Percentiles rank a stretch among this genome's conserved stretches.
phyloP scores from a whole-genome alignment of 1,140 invertebrate species.

The Palaemon carinicauda region DNA sequence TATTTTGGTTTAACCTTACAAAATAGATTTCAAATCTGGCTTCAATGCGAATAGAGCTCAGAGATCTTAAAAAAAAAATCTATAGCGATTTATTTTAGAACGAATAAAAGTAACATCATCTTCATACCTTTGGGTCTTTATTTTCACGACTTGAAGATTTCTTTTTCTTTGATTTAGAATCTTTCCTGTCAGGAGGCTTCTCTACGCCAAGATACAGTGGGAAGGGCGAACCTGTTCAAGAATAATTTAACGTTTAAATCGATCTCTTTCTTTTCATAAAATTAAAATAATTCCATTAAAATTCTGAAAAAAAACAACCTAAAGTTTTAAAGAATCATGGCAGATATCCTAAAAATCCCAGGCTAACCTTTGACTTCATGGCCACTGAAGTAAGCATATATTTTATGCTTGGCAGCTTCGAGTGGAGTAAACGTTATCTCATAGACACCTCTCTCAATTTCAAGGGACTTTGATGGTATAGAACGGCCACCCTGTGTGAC shows the following conservation, averaged over 20 bases:
- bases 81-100: too few species aligned
- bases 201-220: conserved; percentile 52
- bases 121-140: conserved; percentile 53
- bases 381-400: conserved; percentile 95
- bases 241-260: neutral
- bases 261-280: too few species aligned
- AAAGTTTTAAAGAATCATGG: neutral
- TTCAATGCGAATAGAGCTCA: neutral
- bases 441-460: conserved; percentile 83
- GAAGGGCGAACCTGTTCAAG: conserved; percentile 62
- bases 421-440: conserved; percentile 88
- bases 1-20: too few species aligned
- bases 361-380: conserved; percentile 89
- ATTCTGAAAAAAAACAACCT: neutral
- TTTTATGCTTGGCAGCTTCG: conserved; percentile 88
- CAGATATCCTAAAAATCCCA: neutral
- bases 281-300: too few species aligned
- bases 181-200: conserved; percentile 54
- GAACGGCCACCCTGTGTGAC: conserved; percentile 77
- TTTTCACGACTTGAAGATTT: conserved; percentile 50
- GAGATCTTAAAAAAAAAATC: neutral
- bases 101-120: neutral
- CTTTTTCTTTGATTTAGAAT: conserved; percentile 46
- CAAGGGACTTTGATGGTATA: conserved; percentile 83
- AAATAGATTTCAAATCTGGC: too few species aligned